Base-by-base conservation (phyloP, 2,113 vertebrate genomes). In the Setophaga petechia region DNA sequence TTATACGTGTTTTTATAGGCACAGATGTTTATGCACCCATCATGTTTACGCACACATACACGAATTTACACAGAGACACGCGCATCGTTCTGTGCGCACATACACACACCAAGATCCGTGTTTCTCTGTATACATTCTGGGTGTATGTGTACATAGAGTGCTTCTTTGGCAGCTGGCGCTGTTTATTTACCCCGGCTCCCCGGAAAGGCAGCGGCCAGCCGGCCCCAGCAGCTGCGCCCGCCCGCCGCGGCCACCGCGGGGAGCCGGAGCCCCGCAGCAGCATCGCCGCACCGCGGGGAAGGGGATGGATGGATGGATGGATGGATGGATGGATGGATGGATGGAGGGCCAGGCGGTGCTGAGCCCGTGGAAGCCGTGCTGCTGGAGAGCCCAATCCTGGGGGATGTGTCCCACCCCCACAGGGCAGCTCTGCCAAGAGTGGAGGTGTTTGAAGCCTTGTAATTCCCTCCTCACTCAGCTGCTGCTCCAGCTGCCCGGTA, bases 101-200 rank as follows among this genome's bases (percentile, higher is more conserved):
- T 1, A 6, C 24, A 11, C 18, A 7, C 44, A 7, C 5, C 4
- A 9, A n/a, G 21, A 31, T 0, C 4, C 4, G 12, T 2, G 44
- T 33, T 27, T 8, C 15, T 8, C 49, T 2, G 0, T 0, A 3
- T 0, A 3, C 73, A 10, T 22, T 5, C 54, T 13, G 54, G 18
- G 31, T 33, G 31, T 0, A 2, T 1, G 52, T 11, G 52, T 18
- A 18, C 27, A 30, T 7, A 54, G 11, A 54, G 52, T 0, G 16
- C 52, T 54, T 0, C 20, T 2, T 7, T 4, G 1, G 6, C 57
- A 28, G 51, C 4, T 2, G 67, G 51, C 27, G 35, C 52, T 28
- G 44, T 4, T 16, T 0, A 0, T 4, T 16, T 0, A 1, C 4
- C 2, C 2, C 75, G 2, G 57, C 55, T 41, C 15, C 59, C 18